Percentiles rank a stretch among this genome's conserved stretches.
These are phyloP conservation scores for Ips nitidus DNA, from an alignment of 1,140 invertebrate genomes.

Conservation along the genomic window DNA sequence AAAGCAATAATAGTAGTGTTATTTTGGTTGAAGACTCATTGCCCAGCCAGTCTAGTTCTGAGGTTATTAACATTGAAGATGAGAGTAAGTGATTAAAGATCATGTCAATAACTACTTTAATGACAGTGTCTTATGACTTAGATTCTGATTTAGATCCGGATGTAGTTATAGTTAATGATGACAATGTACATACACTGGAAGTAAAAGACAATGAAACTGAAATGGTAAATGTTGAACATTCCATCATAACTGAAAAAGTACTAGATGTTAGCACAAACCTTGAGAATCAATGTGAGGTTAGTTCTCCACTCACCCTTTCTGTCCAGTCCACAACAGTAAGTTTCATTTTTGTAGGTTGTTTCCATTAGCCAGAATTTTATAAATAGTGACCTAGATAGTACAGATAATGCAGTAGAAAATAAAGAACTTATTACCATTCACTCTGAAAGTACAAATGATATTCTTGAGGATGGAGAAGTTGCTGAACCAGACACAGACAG, in stretches of 20 bases:
- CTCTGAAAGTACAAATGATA: neutral
- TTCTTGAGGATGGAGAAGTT: constrained; percentile 34
- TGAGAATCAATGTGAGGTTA: too few species aligned
- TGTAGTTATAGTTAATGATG: too few species aligned
- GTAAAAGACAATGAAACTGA: neutral
- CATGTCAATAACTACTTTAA: too few species aligned
- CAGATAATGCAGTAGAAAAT: neutral
- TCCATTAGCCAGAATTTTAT: neutral
- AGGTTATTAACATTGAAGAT: too few species aligned
- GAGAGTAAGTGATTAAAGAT: too few species aligned
- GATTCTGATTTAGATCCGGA: too few species aligned
- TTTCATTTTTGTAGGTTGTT: neutral
- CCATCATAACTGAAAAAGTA: neutral
- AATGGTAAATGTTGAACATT: neutral
- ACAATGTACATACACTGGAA: too few species aligned
- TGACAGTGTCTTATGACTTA: too few species aligned
- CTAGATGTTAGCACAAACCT: neutral
- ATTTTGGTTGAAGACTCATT: neutral
- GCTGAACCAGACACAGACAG: constrained; percentile 8
- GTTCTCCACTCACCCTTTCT: too few species aligned
- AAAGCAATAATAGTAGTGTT: neutral
- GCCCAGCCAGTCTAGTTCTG: neutral
- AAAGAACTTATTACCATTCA: too few species aligned
- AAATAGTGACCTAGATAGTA: neutral
- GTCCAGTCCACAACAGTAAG: too few species aligned